Percentiles rank a stretch among this genome's conserved stretches.
These are phyloP conservation scores for Diploptera punctata DNA, from an alignment of 2,888 invertebrate species.

Conservation along the genomic window DNA sequence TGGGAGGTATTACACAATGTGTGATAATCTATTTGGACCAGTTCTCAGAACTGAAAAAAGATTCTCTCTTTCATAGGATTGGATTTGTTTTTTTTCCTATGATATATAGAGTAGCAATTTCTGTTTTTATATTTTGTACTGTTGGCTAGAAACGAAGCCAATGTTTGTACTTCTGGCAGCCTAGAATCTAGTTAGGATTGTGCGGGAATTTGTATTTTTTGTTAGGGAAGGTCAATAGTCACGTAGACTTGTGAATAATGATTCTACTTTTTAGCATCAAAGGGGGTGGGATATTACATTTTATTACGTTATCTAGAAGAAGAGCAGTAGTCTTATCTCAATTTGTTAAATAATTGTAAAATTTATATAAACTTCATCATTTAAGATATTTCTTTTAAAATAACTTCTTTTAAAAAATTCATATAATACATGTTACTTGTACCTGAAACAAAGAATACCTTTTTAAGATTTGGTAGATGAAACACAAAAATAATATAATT, in stretches of 20 bases:
- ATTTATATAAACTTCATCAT: not conserved
- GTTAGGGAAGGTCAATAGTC: not conserved
- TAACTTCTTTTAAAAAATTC: not conserved
- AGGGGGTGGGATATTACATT: too few species aligned
- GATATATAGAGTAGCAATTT: not conserved
- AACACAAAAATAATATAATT: not conserved
- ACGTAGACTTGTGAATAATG: too few species aligned
- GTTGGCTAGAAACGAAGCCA: not conserved
- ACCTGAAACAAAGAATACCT: conserved; percentile 3
- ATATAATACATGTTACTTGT: conserved; percentile 8
- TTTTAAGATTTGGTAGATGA: not conserved
- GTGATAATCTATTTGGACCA: not conserved
- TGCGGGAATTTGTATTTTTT: not conserved
- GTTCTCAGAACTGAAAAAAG: not conserved
- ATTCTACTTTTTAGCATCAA: not conserved
- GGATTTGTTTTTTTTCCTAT: too few species aligned
- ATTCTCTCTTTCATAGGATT: not conserved
- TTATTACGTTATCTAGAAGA: too few species aligned
- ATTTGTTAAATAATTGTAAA: not conserved
- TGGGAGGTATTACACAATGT: not conserved
- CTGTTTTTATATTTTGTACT: conserved; percentile 12
- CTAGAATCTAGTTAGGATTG: not conserved
- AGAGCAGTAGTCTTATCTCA: not conserved
- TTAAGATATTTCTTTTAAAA: conserved; percentile 4
- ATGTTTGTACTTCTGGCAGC: conserved; percentile 3